A percentile compares a stretch with the other conserved stretches of the same genome.
Evolutionary conservation across 2,888 invertebrate genomes (phyloP).

Genomic region (Choreutis nemorana): DNA sequence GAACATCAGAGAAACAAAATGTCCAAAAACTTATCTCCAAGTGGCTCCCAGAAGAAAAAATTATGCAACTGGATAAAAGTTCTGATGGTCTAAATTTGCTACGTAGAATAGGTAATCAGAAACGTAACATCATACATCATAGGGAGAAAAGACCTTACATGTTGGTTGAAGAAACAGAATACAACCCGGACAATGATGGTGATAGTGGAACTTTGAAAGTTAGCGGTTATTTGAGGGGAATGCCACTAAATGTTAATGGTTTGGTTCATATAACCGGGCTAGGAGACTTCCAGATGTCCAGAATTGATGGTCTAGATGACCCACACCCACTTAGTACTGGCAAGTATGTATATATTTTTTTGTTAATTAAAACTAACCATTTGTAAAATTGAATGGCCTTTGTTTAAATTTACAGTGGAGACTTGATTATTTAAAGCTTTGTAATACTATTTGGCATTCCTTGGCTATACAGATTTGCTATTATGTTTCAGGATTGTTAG

Average conservation of each 20-base stretch:
- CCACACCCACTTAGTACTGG: constrained; percentile 70
- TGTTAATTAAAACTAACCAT: constrained; percentile 2
- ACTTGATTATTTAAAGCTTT: no score
- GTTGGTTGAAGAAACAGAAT: constrained; percentile 81
- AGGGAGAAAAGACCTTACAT: constrained; percentile 86
- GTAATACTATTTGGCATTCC: no score
- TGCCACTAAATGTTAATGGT: constrained; percentile 84
- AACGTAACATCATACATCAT: constrained; percentile 73
- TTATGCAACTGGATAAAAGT: constrained; percentile 78
- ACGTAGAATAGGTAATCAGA: constrained; percentile 80
- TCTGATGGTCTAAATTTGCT: constrained; percentile 75
- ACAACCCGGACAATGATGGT: constrained; percentile 50
- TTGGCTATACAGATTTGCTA: no score
- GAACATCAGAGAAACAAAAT: constrained; percentile 71
- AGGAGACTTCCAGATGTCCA: constrained; percentile 91
- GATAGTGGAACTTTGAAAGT: constrained; percentile 76
- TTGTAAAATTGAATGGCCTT: not conserved
- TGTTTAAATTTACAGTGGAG: no score
- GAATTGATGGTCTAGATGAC: constrained; percentile 76
- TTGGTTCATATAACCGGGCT: constrained; percentile 91
- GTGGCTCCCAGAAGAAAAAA: constrained; percentile 84
- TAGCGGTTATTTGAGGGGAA: constrained; percentile 87
- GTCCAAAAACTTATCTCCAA: constrained; percentile 72
- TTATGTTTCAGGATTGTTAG: no score
- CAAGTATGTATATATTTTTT: constrained; percentile 26